phyloP scores from a whole-genome alignment of 92 coral and sea anemone genomes.

The Epizoanthus fatuus region DNA sequence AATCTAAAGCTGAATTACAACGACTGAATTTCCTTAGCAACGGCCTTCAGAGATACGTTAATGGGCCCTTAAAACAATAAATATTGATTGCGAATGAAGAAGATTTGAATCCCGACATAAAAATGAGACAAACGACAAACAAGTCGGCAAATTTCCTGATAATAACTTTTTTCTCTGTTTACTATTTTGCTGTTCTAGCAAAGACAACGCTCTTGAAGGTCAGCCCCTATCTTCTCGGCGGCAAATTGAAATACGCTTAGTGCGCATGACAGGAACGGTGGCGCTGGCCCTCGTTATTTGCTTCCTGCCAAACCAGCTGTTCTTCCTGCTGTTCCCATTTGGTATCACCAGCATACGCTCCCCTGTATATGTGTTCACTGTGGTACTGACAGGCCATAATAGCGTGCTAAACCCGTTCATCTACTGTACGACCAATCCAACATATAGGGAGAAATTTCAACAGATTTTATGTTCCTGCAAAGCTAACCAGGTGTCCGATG shows the following conservation, averaged over 20 bases:
- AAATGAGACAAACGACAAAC: too few species aligned
- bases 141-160: too few species aligned
- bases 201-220: neutral
- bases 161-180: neutral
- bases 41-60: too few species aligned
- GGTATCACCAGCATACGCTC: neutral
- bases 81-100: too few species aligned
- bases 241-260: conserved; percentile 4
- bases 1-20: too few species aligned
- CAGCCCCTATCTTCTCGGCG: neutral
- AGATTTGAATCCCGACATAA: too few species aligned
- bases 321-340: conserved; percentile 1
- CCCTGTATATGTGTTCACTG: conserved; percentile 2
- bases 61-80: too few species aligned
- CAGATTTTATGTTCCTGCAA: neutral
- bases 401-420: conserved; percentile 26
- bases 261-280: conserved; percentile 9
- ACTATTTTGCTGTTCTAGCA: neutral
- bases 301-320: conserved; percentile 34
- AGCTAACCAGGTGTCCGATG: neutral
- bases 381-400: neutral
- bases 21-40: too few species aligned
- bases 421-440: neutral
- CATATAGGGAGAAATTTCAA: neutral
- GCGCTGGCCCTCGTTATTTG: conserved; percentile 18